These are phyloP conservation scores for Nothoprocta perdicaria DNA, from an alignment of 2,113 vertebrate species.

Conservation along the genomic window DNA sequence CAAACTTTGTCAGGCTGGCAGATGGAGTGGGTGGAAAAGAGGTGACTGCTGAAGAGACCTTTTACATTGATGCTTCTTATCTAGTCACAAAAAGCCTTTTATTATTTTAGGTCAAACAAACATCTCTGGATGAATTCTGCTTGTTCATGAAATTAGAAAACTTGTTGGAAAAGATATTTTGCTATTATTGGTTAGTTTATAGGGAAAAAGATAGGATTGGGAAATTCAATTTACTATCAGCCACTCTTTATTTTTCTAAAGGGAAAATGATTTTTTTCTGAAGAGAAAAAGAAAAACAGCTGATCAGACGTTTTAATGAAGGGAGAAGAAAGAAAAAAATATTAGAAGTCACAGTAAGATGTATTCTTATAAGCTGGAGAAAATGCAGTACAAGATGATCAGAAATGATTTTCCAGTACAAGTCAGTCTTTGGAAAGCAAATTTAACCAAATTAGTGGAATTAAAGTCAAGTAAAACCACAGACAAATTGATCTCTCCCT, in stretches of 20 bases:
- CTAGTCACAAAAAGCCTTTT: not conserved
- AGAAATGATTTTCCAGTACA: not conserved
- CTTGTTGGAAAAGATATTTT: not conserved
- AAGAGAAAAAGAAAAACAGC: not conserved
- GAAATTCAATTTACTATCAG: not conserved
- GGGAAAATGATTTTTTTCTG: too few relatives aligned
- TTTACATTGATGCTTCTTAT: not conserved
- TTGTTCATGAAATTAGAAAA: not conserved
- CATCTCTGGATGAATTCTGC: not conserved
- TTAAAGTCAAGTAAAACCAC: not conserved
- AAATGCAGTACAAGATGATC: not conserved
- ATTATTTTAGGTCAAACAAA: not conserved
- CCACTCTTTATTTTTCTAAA: too few relatives aligned
- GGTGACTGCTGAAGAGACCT: not conserved
- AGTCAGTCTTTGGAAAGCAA: not conserved
- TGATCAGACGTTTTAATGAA: conserved; percentile 32
- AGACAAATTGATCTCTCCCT: not conserved
- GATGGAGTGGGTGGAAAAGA: not conserved
- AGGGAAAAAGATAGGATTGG: not conserved
- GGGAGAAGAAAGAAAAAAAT: not conserved
- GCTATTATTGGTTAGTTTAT: not conserved
- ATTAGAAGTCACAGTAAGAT: not conserved
- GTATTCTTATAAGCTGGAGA: not conserved
- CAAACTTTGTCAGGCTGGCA: conserved; percentile 39
- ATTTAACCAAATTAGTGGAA: not conserved